Conservation (phyloP, 2,797 vertebrate species). For the Ceyx erithaca region DNA sequence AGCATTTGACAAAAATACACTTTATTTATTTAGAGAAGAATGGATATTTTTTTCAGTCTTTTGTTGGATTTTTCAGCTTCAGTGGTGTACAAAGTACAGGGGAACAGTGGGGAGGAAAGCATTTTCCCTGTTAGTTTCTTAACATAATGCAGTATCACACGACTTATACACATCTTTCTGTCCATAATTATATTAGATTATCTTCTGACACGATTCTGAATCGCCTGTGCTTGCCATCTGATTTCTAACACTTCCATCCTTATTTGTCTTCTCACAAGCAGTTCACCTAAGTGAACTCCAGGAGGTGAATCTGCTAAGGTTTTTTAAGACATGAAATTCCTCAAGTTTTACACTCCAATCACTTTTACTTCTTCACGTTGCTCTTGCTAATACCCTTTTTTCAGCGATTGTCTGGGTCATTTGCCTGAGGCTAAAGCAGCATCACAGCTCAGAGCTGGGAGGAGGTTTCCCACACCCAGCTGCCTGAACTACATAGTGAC, state of each 20-base stretch:
- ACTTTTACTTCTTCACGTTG: not conserved
- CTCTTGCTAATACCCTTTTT: not conserved
- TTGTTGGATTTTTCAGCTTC: not conserved
- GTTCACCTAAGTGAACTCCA: conserved; percentile 10
- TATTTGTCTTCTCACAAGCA: conserved; percentile 8
- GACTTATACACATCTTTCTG: not conserved
- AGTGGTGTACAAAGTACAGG: not conserved
- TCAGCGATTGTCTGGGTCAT: not conserved
- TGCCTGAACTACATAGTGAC: not conserved
- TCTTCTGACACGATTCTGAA: not conserved
- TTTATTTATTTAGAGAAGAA: not conserved
- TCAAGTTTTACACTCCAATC: not conserved
- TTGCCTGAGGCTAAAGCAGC: not conserved
- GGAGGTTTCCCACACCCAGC: not conserved
- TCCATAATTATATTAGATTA: not conserved
- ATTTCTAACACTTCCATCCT: conserved; percentile 16
- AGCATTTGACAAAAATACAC: not conserved
- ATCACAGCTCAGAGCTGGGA: not conserved
- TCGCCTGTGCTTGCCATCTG: not conserved
- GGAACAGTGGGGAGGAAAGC: not conserved
- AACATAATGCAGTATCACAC: not conserved
- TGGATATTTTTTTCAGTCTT: not conserved
- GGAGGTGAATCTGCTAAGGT: not conserved
- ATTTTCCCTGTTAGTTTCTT: not conserved
- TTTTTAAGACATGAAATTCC: not conserved